phyloP scores from a whole-genome alignment of 2,113 vertebrate species.

The Thalassoma bifasciatum region DNA sequence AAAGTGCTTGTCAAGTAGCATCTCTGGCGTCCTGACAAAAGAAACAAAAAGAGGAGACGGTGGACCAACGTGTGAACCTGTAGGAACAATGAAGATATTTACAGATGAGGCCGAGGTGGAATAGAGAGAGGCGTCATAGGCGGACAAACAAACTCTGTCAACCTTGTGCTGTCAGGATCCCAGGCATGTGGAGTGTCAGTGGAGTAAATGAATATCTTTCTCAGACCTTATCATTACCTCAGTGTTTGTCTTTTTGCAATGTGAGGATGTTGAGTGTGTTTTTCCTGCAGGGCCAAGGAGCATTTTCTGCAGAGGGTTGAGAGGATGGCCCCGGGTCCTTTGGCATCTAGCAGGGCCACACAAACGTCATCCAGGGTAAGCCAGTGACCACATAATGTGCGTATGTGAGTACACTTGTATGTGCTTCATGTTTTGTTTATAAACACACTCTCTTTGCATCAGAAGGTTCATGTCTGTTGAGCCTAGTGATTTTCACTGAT shows the following conservation, averaged over 20 bases:
- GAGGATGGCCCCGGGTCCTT: conserved; percentile 33
- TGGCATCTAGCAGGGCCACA: conserved; percentile 50
- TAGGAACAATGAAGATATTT: conserved; percentile 51
- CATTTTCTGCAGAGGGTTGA: conserved; percentile 66
- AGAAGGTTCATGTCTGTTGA: conserved; percentile 25
- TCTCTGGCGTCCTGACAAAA: conserved; percentile 44
- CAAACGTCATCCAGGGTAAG: conserved; percentile 71
- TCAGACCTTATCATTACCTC: neutral
- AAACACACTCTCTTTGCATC: neutral
- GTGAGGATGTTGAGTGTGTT: conserved; percentile 26
- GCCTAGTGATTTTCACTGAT: conserved; percentile 60
- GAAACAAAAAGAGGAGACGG: conserved; percentile 48
- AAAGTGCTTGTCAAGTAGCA: conserved; percentile 46
- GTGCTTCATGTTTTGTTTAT: conserved; percentile 20
- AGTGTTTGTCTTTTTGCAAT: neutral
- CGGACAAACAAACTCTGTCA: conserved; percentile 44
- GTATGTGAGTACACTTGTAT: neutral
- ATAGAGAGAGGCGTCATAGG: conserved; percentile 20
- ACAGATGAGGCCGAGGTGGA: neutral
- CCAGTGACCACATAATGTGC: conserved; percentile 33
- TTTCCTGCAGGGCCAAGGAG: conserved; percentile 58
- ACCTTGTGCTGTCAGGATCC: conserved; percentile 20
- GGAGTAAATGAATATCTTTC: conserved; percentile 18
- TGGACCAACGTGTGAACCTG: conserved; percentile 35
- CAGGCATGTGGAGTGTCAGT: conserved; percentile 17